Evolutionary conservation across 2,797 vertebrate genomes (phyloP), one percentile per base, ranked within the genome.

Genomic region (Molossus molossus): DNA sequence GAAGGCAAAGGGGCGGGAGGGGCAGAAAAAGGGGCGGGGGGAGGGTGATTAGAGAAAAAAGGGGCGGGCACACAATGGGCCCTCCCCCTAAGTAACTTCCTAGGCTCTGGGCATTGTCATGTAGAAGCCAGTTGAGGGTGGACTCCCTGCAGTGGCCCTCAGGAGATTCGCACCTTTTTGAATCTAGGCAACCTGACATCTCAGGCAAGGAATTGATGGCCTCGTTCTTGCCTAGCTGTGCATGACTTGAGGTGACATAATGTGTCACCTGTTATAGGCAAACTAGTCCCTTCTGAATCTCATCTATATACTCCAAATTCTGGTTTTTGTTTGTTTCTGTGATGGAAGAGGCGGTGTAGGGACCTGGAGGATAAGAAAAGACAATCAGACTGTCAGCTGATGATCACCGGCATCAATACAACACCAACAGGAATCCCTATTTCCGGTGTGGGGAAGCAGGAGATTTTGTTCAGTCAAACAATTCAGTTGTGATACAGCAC

Each of bases 11-110:
- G 40, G 40, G 40, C 33, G 40, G 40, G 40, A 45, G 4, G 40
- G 40, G 40, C 6, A 6, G 40, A 6, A 45, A 45, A 45, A 1
- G 70, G 37, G 90, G 27, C 4, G 12, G 75, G 17, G 33, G 33
- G 33, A 33, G 33, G 33, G 33, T 33, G 3, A 2, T 33, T 33
- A 33, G 33, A 33, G 33, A 33, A 6, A 45, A 45, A 45, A 1
- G 70, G 37, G 90, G 27, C 4, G 12, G 75, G 17, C 33, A 33
- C 33, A 33, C 33, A 33, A 33, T 37, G 6, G 29, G 75, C 37
- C 12, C 37, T 33, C n/a, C 27, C 12, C 18, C 10, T 0, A 0
- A 12, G 0, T 1, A 55, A 72, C 48, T 12, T 27, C 65, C 3
- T 1, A 0, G 12, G 21, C 29, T 5, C 9, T 0, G 0, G 9